Evolutionary conservation across 2,888 invertebrate genomes (phyloP).

Genomic region (Harpalus rubripes): DNA sequence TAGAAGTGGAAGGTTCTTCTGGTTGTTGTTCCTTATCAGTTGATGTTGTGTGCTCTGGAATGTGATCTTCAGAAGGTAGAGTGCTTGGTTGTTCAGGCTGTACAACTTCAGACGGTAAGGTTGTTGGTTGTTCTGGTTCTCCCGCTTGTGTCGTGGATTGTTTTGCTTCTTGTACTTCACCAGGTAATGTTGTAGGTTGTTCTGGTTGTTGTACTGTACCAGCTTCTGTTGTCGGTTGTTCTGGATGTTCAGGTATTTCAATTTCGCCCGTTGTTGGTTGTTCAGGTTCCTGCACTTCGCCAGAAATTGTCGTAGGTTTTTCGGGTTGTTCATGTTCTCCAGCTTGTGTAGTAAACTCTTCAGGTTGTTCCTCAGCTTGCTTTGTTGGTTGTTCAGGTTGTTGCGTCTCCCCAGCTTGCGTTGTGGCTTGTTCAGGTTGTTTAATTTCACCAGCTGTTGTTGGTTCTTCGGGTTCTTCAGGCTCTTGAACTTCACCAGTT

Average conservation of each 20-base stretch:
- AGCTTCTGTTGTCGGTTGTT: constrained; percentile 28
- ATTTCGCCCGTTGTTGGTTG: background rate
- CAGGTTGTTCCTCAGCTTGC: constrained; percentile 55
- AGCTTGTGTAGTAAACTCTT: constrained; percentile 59
- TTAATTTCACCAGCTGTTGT: background rate
- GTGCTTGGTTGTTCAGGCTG: background rate
- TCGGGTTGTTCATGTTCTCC: constrained; percentile 67
- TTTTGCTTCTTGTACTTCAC: constrained; percentile 67
- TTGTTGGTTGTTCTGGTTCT: constrained; percentile 3
- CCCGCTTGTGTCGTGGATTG: constrained; percentile 48
- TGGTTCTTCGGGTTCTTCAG: constrained; percentile 67
- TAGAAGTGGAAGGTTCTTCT: constrained; percentile 50
- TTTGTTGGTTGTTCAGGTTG: background rate
- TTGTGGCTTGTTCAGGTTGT: background rate
- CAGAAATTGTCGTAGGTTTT: constrained; percentile 33
- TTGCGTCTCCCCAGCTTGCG: background rate
- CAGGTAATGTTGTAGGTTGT: constrained; percentile 49
- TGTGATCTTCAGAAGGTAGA: background rate
- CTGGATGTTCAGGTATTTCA: background rate
- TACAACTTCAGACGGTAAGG: background rate
- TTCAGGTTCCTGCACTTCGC: constrained; percentile 12
- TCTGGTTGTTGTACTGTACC: constrained; percentile 64
- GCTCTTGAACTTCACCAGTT: constrained; percentile 35
- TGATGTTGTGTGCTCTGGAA: constrained; percentile 49
- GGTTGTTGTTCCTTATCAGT: constrained; percentile 59